phyloP scores from a whole-genome alignment of 2,113 vertebrate species.

The Gallinago media region DNA sequence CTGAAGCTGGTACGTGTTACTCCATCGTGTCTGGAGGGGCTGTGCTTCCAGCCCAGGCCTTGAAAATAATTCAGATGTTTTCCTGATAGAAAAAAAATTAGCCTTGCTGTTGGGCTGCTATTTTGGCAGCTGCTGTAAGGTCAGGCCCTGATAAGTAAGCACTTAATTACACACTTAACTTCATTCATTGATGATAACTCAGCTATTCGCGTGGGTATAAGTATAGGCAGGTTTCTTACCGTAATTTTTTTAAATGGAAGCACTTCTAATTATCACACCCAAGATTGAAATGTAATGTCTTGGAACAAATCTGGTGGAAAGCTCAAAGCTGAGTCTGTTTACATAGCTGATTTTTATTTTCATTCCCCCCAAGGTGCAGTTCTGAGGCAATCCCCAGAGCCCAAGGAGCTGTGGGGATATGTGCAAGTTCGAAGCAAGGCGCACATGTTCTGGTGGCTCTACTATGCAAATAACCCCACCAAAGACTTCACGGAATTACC shows the following conservation, averaged over 20 bases:
- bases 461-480: slow-evolving; percentile 80
- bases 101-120: not conserved
- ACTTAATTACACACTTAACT: not conserved
- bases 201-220: not conserved
- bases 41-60: not conserved
- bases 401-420: slow-evolving; percentile 87
- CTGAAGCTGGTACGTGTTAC: not conserved
- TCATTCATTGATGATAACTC: not conserved
- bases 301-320: not conserved
- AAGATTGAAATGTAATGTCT: not conserved
- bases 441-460: slow-evolving; percentile 98
- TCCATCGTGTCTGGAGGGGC: accelerated
- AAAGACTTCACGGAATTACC: slow-evolving; percentile 82
- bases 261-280: not conserved
- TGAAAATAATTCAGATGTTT: not conserved
- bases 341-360: not conserved
- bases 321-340: not conserved
- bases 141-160: not conserved
- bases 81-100: not conserved
- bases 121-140: accelerated
- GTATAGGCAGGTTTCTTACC: not conserved
- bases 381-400: slow-evolving; percentile 8
- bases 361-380: slow-evolving; percentile 38
- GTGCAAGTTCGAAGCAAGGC: slow-evolving; percentile 88
- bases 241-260: not conserved